Conservation (phyloP, 2,797 vertebrate species). For the Onychomys leucogaster region DNA sequence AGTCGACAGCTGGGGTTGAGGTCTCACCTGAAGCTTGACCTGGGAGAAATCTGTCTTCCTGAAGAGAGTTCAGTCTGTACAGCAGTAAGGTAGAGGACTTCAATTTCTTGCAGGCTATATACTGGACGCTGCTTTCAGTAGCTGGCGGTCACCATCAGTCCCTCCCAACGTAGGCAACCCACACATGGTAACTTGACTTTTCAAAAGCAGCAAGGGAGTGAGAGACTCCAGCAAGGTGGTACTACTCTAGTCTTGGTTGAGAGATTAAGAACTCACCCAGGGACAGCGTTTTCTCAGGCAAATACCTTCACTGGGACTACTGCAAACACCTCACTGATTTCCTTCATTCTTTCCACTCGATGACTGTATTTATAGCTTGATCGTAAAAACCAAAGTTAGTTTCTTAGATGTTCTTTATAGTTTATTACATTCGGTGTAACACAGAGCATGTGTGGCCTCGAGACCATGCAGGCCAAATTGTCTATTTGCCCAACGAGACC, state of each 20-base stretch:
- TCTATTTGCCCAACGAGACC: not conserved
- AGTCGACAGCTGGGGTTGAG: not conserved
- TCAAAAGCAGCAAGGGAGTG: conserved; percentile 23
- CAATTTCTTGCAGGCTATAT: not conserved
- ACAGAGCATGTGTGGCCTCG: not conserved
- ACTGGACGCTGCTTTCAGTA: not conserved
- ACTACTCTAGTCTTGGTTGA: not conserved
- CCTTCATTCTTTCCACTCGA: not conserved
- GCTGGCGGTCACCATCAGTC: not conserved
- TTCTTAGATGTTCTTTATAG: not conserved
- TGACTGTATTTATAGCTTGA: not conserved
- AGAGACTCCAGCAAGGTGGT: not conserved
- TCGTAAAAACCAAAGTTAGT: conserved; percentile 2
- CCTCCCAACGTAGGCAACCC: not conserved
- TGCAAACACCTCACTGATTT: not conserved
- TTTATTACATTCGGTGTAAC: not conserved
- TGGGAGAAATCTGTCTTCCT: not conserved
- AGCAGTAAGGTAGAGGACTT: not conserved
- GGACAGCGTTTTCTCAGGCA: not conserved
- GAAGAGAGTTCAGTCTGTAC: not conserved
- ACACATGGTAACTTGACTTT: not conserved
- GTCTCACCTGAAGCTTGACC: not conserved
- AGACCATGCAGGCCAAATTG: not conserved
- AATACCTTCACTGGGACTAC: not conserved
- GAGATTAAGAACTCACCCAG: not conserved